Conservation (phyloP, 1,140 invertebrate species). For the Drosophila pallidifrons region DNA sequence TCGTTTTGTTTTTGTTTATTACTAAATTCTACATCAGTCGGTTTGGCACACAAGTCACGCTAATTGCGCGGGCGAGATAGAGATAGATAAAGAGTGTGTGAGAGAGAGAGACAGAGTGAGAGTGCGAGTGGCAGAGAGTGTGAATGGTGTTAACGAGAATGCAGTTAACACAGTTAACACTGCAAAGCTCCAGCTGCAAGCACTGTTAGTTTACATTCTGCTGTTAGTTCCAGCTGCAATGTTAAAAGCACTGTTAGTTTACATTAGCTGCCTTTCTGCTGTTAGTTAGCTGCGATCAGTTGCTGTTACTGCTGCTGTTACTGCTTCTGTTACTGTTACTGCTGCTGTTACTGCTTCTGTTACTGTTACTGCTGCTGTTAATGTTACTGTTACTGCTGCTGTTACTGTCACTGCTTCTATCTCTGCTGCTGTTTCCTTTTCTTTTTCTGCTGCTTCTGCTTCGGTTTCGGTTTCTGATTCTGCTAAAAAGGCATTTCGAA, state of each 20-base stretch:
- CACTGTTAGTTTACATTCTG: background rate
- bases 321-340: background rate
- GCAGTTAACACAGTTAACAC: background rate
- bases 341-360: background rate
- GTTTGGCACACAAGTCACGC: slow-evolving; percentile 83
- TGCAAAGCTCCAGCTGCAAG: too few relatives aligned
- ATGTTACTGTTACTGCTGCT: background rate
- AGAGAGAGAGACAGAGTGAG: background rate
- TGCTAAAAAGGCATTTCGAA: slow-evolving; percentile 44
- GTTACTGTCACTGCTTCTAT: background rate
- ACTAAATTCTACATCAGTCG: slow-evolving; percentile 84
- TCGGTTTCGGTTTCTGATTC: slow-evolving; percentile 3
- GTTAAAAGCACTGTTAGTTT: background rate
- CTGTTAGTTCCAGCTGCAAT: background rate
- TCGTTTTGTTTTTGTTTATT: slow-evolving; percentile 56
- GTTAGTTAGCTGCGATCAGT: background rate
- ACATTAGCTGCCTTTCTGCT: background rate
- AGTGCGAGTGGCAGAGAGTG: background rate
- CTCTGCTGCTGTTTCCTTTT: slow-evolving; percentile 1
- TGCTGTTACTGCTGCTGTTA: background rate
- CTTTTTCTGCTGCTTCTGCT: slow-evolving; percentile 5
- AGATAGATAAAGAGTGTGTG: background rate
- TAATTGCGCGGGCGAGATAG: slow-evolving; percentile 44
- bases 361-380: background rate
- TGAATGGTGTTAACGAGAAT: background rate